Base-by-base conservation (phyloP, 2,888 invertebrate genomes). In the Dione vanillae region DNA sequence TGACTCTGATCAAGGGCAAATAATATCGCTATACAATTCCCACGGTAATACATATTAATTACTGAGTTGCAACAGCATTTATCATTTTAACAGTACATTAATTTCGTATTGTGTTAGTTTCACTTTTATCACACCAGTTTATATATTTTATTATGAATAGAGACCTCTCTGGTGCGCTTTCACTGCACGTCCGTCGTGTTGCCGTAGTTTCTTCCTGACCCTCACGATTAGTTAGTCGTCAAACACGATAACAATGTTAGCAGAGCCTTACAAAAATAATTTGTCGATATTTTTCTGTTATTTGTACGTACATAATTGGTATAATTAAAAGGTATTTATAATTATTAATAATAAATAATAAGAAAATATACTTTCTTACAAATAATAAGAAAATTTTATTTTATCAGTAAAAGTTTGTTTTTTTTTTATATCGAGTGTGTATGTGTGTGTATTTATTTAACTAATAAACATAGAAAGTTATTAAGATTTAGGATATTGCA, bases 121-220 rank as follows among this genome's bases (percentile, higher is more conserved):
- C 59, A 40, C 27, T 52, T 16, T 45, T 67, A 49, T 14, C 14
- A 40, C 14, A 47, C 19, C 8, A 5, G 40, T 1, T 35, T 49
- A 47, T 37, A 40, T 7, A 49, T 47, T 64, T 64, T 37, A 35
- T 43, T 56, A 61, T 12, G 61, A 61, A 61, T 61, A 27, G 27
- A 5, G 2, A 45, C 27, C 20, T 16, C 19, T 65, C 54, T 14
- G 14, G 7, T 35, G 49, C 69, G 66, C 72, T 72, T 72, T 72
- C 72, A 69, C 72, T 66, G 51, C 47, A n/a, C 61, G 54, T 64
- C 51, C 51, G 51, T 35, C 51, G 67, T 27, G 10, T 27, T 41
- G 47, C 37, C 41, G 65, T 49, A 49, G 58, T 37, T 61, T 66
- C 66, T 72, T 19, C 52, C 19, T 72, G 72, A 72, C 72, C 72